Evolutionary conservation across 2,888 invertebrate genomes (phyloP), one percentile per base, ranked within the genome.

Genomic region (Dusona sp.): DNA sequence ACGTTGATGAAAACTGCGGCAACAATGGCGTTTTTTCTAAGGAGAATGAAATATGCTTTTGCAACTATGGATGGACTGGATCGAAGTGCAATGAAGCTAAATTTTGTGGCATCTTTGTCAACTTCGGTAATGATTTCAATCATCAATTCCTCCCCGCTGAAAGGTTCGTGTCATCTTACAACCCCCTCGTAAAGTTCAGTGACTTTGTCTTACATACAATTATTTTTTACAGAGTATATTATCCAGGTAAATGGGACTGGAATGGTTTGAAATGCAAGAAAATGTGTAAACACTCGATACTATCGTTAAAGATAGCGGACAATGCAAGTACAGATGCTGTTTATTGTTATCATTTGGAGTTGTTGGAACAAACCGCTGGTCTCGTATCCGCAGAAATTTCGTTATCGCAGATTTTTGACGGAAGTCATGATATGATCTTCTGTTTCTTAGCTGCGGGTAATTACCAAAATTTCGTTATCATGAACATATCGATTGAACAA

Each of bases 21-120:
- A 22, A n/a, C 19, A 73, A 73, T 25, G 73, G 73, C 22, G 25
- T 22, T 3, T 38, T 38, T n/a, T 73, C 73, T 33, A 25, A 57
- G 36, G 57, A 38, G 4, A 73, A 54, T 33, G 54, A 7, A 36
- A 57, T 2, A 0, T 73, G 73, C 38, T 38, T 22, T 6, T 73
- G 73, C 57, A 73, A 57, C 16, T 25, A 57, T 22, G 73, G 73
- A 22, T 73, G 73, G 73, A 57, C 36, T 11, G 73, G 73, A 1
- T 7, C 54, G 36, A 57, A 57, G 38, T 73, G 73, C 38, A 9
- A 57, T 16, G 16, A 73, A 57, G 38, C 73, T 8, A 73, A n/a
- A 33, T 38, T 9, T n/a, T 73, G 73, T 29, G 73, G 73, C 13
- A 25, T 57, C 11, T 33, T 73, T 19, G 3, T 51, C n/a, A 11